Conservation (phyloP, 2,888 invertebrate genomes). For the Mantis religiosa region DNA sequence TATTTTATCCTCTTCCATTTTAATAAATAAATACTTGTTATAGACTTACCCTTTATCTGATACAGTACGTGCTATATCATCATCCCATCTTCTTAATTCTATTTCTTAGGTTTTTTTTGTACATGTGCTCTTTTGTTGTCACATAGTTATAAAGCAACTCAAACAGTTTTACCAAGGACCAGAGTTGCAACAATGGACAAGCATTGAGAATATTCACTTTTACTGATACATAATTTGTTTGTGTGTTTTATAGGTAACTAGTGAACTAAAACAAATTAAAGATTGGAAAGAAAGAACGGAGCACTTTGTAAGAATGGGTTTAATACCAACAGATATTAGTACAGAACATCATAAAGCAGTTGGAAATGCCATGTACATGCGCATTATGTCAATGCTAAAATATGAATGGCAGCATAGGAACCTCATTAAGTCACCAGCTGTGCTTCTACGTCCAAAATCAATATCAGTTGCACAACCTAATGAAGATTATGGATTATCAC, state of each 20-base stretch:
- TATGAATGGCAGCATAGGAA: slow-evolving; percentile 46
- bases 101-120: too few species aligned
- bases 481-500: slow-evolving; percentile 60
- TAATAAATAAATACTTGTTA: too few species aligned
- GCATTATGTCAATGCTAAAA: slow-evolving; percentile 52
- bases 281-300: slow-evolving; percentile 57
- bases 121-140: too few species aligned
- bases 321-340: slow-evolving; percentile 37
- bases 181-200: too few species aligned
- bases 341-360: slow-evolving; percentile 45
- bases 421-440: slow-evolving; percentile 52
- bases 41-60: too few species aligned
- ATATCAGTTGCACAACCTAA: slow-evolving; percentile 46
- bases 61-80: too few species aligned
- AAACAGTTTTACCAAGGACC: too few species aligned
- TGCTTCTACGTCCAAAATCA: slow-evolving; percentile 60
- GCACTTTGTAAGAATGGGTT: slow-evolving; percentile 43
- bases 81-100: too few species aligned
- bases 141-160: too few species aligned
- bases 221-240: too few species aligned
- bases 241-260: neutral
- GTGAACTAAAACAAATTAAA: slow-evolving; percentile 50
- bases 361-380: slow-evolving; percentile 48
- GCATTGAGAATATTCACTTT: too few species aligned
- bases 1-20: too few species aligned